Percentiles rank a stretch among this genome's conserved stretches.
These are phyloP conservation scores for Rhegmatorhina hoffmannsi DNA, from an alignment of 2,113 vertebrate species.

Conservation along the genomic window DNA sequence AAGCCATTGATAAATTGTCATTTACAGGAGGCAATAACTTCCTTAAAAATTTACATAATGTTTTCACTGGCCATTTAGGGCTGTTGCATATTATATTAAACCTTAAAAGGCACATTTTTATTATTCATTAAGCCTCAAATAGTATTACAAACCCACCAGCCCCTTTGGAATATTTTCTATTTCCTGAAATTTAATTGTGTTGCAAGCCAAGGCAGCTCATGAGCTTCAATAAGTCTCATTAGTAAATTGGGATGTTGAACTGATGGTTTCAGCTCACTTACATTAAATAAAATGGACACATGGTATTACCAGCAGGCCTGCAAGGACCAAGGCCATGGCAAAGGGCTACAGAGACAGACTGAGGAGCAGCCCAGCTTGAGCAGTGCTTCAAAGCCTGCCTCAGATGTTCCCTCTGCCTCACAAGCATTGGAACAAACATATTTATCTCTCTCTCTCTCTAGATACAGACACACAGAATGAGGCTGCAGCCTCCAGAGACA, in stretches of 20 bases:
- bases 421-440: not conserved
- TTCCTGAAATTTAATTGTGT: slow-evolving; percentile 58
- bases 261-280: not conserved
- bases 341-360: not conserved
- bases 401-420: not conserved
- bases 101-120: slow-evolving; percentile 37
- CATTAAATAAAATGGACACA: not conserved
- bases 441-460: not conserved
- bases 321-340: not conserved
- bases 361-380: not conserved
- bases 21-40: slow-evolving; percentile 34
- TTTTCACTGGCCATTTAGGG: slow-evolving; percentile 54
- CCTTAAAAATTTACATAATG: slow-evolving; percentile 61
- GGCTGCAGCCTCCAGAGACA: not conserved
- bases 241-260: slow-evolving; percentile 19
- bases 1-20: slow-evolving; percentile 52
- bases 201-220: slow-evolving; percentile 25
- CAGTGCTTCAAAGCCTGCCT: not conserved
- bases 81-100: slow-evolving; percentile 50
- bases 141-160: slow-evolving; percentile 7
- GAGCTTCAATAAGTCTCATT: slow-evolving; percentile 46
- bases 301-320: not conserved
- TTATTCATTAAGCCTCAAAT: slow-evolving; percentile 50
- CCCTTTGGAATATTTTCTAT: slow-evolving; percentile 49
- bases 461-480: not conserved